Conservation (phyloP, 2,797 vertebrate species). For the Columba guinea region DNA sequence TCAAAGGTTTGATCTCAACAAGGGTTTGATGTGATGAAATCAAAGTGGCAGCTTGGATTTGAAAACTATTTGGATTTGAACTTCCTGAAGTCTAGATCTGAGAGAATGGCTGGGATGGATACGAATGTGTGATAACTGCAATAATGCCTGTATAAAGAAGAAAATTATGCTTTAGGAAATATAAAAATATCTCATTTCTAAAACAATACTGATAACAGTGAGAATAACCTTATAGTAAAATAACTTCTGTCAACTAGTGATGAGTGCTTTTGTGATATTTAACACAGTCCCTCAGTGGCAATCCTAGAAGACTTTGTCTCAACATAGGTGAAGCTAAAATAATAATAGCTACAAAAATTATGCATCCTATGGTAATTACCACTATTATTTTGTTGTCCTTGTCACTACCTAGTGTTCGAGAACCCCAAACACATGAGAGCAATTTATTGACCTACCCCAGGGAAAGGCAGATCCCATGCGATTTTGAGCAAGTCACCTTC, state of each 20-base stretch:
- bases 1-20: constrained; percentile 96
- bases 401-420: background rate
- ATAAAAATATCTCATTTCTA: background rate
- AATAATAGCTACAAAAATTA: background rate
- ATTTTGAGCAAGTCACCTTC: background rate
- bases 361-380: background rate
- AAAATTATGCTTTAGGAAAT: constrained; percentile 24
- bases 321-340: background rate
- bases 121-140: constrained; percentile 30
- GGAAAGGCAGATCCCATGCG: background rate
- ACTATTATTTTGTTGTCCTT: background rate
- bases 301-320: background rate
- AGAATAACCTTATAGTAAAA: background rate
- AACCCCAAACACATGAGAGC: background rate
- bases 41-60: constrained; percentile 94
- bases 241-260: background rate
- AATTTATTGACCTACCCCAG: background rate
- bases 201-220: background rate
- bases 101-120: constrained; percentile 45
- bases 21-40: constrained; percentile 95
- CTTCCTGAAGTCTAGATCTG: constrained; percentile 72
- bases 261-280: background rate
- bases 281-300: background rate
- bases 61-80: constrained; percentile 83
- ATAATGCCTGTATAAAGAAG: constrained; percentile 6